Evolutionary conservation across 2,888 invertebrate species (phyloP).

Genomic region (Cantharis rufa): DNA sequence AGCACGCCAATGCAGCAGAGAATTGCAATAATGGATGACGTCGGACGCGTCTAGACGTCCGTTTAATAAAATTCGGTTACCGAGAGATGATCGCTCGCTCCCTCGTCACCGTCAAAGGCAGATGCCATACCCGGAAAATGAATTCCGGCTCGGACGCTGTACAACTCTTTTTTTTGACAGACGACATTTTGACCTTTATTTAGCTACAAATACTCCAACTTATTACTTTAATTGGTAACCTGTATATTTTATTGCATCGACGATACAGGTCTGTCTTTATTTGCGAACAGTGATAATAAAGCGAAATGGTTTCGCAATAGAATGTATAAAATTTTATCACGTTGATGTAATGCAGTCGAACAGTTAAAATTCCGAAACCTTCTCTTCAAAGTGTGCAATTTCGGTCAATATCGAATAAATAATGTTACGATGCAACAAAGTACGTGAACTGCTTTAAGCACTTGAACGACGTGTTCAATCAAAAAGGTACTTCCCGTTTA

Average conservation of each 20-base stretch:
- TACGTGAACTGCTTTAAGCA: conserved; percentile 30
- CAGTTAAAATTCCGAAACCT: conserved; percentile 14
- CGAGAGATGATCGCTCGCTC: conserved; percentile 18
- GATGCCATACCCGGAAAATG: conserved; percentile 13
- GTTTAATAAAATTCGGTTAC: conserved; percentile 28
- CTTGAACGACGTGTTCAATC: conserved; percentile 35
- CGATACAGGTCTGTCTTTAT: not conserved
- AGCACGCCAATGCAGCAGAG: conserved; percentile 23
- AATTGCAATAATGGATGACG: conserved; percentile 25
- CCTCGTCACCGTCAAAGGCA: conserved; percentile 22
- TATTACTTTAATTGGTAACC: not conserved
- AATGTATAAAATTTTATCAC: conserved; percentile 41
- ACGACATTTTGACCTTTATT: conserved; percentile 9
- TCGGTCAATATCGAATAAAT: conserved; percentile 26
- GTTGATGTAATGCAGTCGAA: conserved; percentile 21
- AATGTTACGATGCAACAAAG: conserved; percentile 19
- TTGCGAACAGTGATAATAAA: not conserved
- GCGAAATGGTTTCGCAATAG: conserved; percentile 15
- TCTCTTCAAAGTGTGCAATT: conserved; percentile 19
- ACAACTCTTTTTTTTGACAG: conserved; percentile 18
- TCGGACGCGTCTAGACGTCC: conserved; percentile 27
- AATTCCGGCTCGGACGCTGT: conserved; percentile 21
- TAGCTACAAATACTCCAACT: not conserved
- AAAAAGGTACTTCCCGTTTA: conserved; percentile 23
- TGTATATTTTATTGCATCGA: not conserved